Evolutionary conservation across 2,113 vertebrate genomes (phyloP).

Genomic region (Rhegmatorhina hoffmannsi): DNA sequence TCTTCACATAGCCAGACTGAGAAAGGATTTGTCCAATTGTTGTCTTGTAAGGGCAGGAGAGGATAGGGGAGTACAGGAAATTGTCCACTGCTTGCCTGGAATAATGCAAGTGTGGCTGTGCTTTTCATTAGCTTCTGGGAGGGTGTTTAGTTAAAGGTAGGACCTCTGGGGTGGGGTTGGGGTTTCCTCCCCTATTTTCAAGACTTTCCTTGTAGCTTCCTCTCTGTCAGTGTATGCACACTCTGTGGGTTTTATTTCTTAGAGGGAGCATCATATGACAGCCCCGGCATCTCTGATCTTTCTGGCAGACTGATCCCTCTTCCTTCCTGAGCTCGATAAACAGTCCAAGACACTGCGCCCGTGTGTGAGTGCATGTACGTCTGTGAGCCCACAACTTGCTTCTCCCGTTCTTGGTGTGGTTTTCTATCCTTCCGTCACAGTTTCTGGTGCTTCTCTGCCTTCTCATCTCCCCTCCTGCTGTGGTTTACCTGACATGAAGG

Average conservation of each 20-base stretch:
- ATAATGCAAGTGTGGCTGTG: neutral
- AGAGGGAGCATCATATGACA: constrained; percentile 43
- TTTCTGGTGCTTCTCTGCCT: neutral
- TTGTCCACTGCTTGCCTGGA: neutral
- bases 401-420: neutral
- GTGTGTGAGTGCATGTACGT: neutral
- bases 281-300: constrained; percentile 56
- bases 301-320: constrained; percentile 47
- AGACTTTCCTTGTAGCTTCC: constrained; percentile 57
- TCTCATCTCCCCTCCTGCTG: neutral
- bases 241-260: constrained; percentile 61
- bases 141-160: neutral
- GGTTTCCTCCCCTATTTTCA: constrained; percentile 55
- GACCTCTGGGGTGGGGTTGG: constrained; percentile 24
- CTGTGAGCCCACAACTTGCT: neutral
- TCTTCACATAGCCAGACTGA: neutral
- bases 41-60: neutral
- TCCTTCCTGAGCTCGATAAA: constrained; percentile 71
- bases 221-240: neutral
- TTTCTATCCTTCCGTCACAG: neutral
- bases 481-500: neutral
- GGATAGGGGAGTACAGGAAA: neutral
- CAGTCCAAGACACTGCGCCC: constrained; percentile 1
- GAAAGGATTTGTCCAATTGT: neutral
- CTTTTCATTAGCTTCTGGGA: neutral